phyloP scores from a whole-genome alignment of 2,797 vertebrate species.

The Picus viridis region DNA sequence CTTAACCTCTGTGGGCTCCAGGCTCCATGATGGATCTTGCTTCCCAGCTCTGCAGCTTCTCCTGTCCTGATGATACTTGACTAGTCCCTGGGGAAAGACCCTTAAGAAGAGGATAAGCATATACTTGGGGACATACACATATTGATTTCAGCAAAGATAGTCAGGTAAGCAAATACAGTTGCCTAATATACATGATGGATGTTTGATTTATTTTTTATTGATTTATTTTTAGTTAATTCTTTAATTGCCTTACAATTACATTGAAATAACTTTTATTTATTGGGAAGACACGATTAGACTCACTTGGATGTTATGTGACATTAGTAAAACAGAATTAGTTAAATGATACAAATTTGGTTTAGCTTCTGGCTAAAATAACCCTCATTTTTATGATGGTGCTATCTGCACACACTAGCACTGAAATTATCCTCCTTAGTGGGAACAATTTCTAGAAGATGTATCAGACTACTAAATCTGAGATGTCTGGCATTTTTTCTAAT shows the following conservation, averaged over 20 bases:
- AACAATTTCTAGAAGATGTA: not conserved
- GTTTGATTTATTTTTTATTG: not conserved
- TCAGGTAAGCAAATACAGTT: not conserved
- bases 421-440: not conserved
- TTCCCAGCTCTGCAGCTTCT: not conserved
- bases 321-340: not conserved
- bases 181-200: not conserved
- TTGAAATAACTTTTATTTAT: not conserved
- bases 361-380: not conserved
- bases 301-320: not conserved
- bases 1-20: not conserved
- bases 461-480: not conserved
- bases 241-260: not conserved
- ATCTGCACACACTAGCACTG: not conserved
- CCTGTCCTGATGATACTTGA: not conserved
- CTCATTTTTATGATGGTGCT: not conserved
- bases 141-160: not conserved
- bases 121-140: not conserved
- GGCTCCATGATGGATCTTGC: fast-evolving
- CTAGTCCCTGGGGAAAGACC: not conserved
- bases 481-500: not conserved
- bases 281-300: not conserved
- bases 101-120: not conserved
- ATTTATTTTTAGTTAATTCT: not conserved
- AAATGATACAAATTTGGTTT: not conserved